phyloP scores from a whole-genome alignment of 2,113 vertebrate genomes.

The Boleophthalmus pectinirostris region DNA sequence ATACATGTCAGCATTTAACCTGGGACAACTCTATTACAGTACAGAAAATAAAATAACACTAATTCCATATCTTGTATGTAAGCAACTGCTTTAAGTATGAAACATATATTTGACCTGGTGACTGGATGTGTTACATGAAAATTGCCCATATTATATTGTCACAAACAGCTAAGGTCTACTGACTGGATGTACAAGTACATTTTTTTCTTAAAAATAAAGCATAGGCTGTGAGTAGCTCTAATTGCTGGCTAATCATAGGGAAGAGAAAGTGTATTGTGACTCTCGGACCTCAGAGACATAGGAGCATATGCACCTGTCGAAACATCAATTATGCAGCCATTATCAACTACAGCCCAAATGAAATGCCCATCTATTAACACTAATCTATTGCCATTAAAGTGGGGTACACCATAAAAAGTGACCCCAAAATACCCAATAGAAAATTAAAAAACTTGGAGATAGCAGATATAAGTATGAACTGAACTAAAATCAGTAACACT shows the following conservation, averaged over 20 bases:
- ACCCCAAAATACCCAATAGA: no score
- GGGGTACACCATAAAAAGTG: no score
- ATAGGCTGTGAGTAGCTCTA: slow-evolving; percentile 12
- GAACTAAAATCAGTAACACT: no score
- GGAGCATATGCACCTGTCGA: slow-evolving; percentile 45
- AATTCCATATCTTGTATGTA: no score
- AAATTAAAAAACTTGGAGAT: no score
- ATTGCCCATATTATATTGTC: neutral
- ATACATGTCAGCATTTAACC: no score
- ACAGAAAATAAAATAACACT: no score
- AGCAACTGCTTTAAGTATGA: no score
- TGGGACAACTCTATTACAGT: no score
- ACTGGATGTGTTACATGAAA: neutral
- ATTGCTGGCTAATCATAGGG: slow-evolving; percentile 35
- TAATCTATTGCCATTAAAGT: neutral
- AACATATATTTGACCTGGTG: neutral
- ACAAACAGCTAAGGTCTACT: neutral
- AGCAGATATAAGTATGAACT: no score
- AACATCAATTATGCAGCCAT: slow-evolving; percentile 50
- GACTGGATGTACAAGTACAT: slow-evolving; percentile 22
- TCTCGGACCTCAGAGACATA: slow-evolving; percentile 23
- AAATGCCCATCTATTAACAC: neutral
- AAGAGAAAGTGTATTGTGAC: slow-evolving; percentile 15
- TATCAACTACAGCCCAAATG: slow-evolving; percentile 31
- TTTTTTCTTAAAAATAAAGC: slow-evolving; percentile 31